Evolutionary conservation across 37 sponge, comb jelly and placozoan genomes (phyloP).

Genomic region (Hormiphora californensis): DNA sequence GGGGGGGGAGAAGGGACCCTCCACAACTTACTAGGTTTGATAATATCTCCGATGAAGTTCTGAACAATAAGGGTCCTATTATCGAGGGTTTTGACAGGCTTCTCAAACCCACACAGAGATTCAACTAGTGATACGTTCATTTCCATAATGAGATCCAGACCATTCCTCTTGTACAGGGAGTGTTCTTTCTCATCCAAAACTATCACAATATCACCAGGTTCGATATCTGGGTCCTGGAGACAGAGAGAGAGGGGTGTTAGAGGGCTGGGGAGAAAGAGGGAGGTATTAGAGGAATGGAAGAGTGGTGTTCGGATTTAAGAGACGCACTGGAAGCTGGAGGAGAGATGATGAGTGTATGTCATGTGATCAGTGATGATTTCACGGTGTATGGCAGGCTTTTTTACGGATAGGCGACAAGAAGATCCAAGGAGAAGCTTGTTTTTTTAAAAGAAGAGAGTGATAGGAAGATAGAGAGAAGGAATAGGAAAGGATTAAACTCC

Average conservation of each 20-base stretch:
- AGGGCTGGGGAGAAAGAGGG: not conserved
- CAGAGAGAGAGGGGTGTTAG: not conserved
- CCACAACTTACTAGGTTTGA: conserved; percentile 67
- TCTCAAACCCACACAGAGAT: conserved; percentile 87
- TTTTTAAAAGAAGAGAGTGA: too few species aligned
- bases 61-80: conserved; percentile 72
- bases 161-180: conserved; percentile 67
- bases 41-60: conserved; percentile 82
- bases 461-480: too few species aligned
- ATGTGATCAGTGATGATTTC: too few species aligned
- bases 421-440: too few species aligned
- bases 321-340: too few species aligned
- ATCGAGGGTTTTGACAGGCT: conserved; percentile 71
- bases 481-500: too few species aligned
- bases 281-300: too few species aligned
- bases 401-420: too few species aligned
- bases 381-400: too few species aligned
- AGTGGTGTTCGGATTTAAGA: too few species aligned
- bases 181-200: conserved; percentile 87
- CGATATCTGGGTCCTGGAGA: conserved; percentile 73
- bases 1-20: not conserved
- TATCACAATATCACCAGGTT: conserved; percentile 92
- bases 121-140: conserved; percentile 85
- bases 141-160: conserved; percentile 70
- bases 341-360: too few species aligned